Percentiles rank a stretch among this genome's conserved stretches.
Evolutionary conservation across 2,888 invertebrate species (phyloP).

Genomic region (Cryptus viduatorius): DNA sequence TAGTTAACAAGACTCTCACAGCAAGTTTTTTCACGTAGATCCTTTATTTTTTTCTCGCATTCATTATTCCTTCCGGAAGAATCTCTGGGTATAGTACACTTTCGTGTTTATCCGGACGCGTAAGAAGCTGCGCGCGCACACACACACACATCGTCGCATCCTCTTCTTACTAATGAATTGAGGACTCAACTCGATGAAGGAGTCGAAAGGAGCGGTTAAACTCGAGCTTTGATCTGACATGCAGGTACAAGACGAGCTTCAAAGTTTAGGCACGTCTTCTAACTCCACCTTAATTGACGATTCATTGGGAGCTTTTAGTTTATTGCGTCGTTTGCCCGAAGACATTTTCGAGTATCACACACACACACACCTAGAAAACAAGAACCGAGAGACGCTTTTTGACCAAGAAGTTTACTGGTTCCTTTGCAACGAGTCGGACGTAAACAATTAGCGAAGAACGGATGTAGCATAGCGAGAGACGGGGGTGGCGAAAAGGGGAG

Average conservation of each 20-base stretch:
- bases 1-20: conserved; percentile 41
- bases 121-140: not conserved
- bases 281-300: not conserved
- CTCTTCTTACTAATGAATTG: not conserved
- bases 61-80: conserved; percentile 11
- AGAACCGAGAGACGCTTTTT: conserved; percentile 1
- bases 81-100: not conserved
- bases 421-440: conserved; percentile 8
- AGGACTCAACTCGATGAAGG: too few species aligned
- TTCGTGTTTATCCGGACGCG: not conserved
- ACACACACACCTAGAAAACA: not conserved
- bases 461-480: not conserved
- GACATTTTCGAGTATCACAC: too few species aligned
- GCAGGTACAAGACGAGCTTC: not conserved
- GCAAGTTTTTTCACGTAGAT: conserved; percentile 14
- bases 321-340: conserved; percentile 6
- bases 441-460: conserved; percentile 36
- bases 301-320: not conserved
- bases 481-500: conserved; percentile 11
- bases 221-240: not conserved
- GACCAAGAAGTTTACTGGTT: conserved; percentile 16
- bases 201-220: not conserved
- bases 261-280: not conserved
- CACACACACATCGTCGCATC: not conserved
- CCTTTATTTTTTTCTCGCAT: conserved; percentile 4